Percentiles rank a stretch among this genome's conserved stretches.
Conservation (phyloP, 1,140 invertebrate species). For the Ceratitis capitata region DNA sequence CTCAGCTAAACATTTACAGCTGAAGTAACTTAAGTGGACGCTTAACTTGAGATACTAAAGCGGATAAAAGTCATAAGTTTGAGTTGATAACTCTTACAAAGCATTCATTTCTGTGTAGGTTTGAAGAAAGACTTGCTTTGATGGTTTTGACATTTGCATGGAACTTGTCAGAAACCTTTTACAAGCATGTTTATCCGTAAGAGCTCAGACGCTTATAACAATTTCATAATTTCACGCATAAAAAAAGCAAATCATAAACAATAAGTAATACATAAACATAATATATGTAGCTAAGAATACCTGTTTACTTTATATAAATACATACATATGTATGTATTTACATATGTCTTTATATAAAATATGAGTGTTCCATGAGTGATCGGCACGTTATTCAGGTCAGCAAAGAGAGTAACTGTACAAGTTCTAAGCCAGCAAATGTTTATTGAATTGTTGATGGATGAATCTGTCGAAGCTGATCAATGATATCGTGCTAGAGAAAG, state of each 20-base stretch:
- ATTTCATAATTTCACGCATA: constrained; percentile 26
- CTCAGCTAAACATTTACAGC: background rate
- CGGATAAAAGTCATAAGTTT: constrained; percentile 16
- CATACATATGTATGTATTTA: background rate
- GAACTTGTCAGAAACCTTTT: background rate
- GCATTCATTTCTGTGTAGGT: background rate
- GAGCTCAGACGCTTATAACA: background rate
- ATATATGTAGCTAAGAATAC: background rate
- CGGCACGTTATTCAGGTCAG: constrained; percentile 14
- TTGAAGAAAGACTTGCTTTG: background rate
- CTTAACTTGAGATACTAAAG: background rate
- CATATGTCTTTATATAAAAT: background rate
- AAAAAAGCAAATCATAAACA: background rate
- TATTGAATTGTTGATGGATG: constrained; percentile 10
- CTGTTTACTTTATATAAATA: background rate
- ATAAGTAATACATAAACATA: background rate
- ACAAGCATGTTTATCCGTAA: background rate
- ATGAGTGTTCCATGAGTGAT: background rate
- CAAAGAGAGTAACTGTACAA: background rate
- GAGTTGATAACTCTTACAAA: background rate
- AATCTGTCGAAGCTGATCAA: background rate
- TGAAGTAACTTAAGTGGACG: background rate
- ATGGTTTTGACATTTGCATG: background rate
- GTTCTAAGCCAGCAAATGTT: background rate
- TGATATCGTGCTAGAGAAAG: no score